Base-by-base conservation (phyloP, 1,140 invertebrate genomes). In the Drosophila repletoides region DNA sequence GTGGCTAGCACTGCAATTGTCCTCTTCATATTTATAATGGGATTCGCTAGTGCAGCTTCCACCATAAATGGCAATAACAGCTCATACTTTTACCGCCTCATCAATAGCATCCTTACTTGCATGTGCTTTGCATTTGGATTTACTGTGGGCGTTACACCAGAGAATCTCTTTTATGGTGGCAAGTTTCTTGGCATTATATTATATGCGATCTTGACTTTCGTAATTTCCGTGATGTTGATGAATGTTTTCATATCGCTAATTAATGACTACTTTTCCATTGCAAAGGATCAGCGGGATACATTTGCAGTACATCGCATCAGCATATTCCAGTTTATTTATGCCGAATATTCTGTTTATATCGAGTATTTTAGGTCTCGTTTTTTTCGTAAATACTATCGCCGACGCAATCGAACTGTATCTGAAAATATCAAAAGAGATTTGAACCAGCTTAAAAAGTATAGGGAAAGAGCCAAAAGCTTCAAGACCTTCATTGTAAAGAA, bases 41-140 rank as follows among this genome's bases (percentile, higher is more conserved):
- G 64, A 10, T 76, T 71, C 45, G 67, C 66, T 12, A 19, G 76
- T 2, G 31, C 66, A 0, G 52, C 76, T 10, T 63, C 63, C 0
- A 74, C 59, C 17, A 74, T 88, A 0, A 87, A 89, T 55, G 87
- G 77, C 4, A 89, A 80, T 31, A 66, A 72, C 21, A 71, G 69
- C 14, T 10, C 10, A 0, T 31, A 64, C 5, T 75, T 87, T 2
- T 66, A 66, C 5, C 14, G 7, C 1, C 41, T 89, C 1, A 2
- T 56, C 0, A 72, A 63, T 36, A 69, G 72, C 12, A 41, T 80
- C 2, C 49, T 74, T 1, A 64, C 56, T 10, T 68, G 69, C 36
- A 70, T 74, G 46, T 72, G 69, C 40, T 80, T 64, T n/a, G 45
- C 76, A 4, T 73, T 88, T 2, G 87, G 87, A 0, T 89, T 71